These are phyloP conservation scores for Henricia sp. DNA, from an alignment of 53 echinoderm and acorn worm genomes.

Conservation along the genomic window DNA sequence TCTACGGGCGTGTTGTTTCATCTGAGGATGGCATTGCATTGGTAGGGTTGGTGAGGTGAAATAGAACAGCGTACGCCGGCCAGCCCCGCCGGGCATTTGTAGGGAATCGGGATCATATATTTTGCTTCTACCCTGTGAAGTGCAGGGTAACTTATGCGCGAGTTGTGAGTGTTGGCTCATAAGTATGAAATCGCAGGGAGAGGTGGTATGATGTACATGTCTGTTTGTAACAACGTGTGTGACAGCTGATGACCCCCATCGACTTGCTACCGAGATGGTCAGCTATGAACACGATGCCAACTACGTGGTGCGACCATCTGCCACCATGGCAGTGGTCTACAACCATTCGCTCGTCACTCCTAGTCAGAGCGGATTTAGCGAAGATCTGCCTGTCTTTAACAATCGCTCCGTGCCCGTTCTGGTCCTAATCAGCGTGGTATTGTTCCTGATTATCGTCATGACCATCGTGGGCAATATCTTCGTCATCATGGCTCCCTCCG, in stretches of 20 bases:
- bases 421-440: slow-evolving; percentile 45
- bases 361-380: background rate
- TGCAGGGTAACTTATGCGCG: too few species aligned
- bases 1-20: too few species aligned
- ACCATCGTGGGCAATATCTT: slow-evolving; percentile 86
- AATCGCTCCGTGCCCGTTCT: slow-evolving; percentile 61
- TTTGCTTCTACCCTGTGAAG: too few species aligned
- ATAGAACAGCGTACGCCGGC: too few species aligned
- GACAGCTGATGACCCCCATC: background rate
- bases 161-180: too few species aligned
- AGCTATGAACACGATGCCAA: background rate
- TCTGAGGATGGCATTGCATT: too few species aligned
- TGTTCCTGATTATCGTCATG: slow-evolving; percentile 71
- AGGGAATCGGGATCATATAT: too few species aligned
- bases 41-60: too few species aligned
- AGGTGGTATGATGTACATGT: too few species aligned
- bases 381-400: slow-evolving; percentile 12
- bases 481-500: slow-evolving; percentile 85
- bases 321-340: slow-evolving; percentile 4
- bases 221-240: too few species aligned
- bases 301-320: background rate
- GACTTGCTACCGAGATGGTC: background rate
- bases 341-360: background rate
- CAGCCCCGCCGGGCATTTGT: too few species aligned
- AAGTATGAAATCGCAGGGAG: too few species aligned